Conservation (phyloP, 2,797 vertebrate genomes). For the Gastrophryne carolinensis region DNA sequence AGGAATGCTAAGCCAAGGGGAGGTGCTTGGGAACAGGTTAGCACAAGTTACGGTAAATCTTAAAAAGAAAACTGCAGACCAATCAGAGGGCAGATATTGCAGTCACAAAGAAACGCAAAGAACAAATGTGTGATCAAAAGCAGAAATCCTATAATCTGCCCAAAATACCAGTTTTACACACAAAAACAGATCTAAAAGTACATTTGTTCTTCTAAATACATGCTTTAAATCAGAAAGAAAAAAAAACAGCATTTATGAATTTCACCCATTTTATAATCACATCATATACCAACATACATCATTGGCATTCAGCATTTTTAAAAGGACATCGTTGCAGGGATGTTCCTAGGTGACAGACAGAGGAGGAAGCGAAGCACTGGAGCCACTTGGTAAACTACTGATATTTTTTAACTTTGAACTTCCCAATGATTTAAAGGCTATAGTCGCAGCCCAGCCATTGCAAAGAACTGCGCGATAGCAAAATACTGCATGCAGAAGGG, state of each 20-base stretch:
- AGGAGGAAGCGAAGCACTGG: too few species aligned
- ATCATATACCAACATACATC: slow-evolving; percentile 30
- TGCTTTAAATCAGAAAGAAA: neutral
- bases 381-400: too few species aligned
- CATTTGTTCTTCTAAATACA: slow-evolving; percentile 24
- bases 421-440: too few species aligned
- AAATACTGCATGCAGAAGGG: too few species aligned
- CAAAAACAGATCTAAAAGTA: slow-evolving; percentile 28
- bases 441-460: too few species aligned
- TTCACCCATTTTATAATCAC: slow-evolving; percentile 36
- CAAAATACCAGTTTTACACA: slow-evolving; percentile 38
- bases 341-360: neutral
- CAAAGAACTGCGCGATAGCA: too few species aligned
- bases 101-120: slow-evolving; percentile 12
- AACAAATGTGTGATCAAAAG: slow-evolving; percentile 40
- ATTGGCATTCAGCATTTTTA: neutral
- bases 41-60: slow-evolving; percentile 44
- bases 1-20: slow-evolving; percentile 40
- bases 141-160: slow-evolving; percentile 50
- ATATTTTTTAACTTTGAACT: too few species aligned
- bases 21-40: slow-evolving; percentile 29
- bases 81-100: slow-evolving; percentile 16
- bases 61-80: neutral
- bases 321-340: slow-evolving; percentile 1
- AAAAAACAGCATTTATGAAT: slow-evolving; percentile 5